Percentiles rank a stretch among this genome's conserved stretches.
Conservation (phyloP, 2,888 invertebrate genomes). For the Tinea trinotella region DNA sequence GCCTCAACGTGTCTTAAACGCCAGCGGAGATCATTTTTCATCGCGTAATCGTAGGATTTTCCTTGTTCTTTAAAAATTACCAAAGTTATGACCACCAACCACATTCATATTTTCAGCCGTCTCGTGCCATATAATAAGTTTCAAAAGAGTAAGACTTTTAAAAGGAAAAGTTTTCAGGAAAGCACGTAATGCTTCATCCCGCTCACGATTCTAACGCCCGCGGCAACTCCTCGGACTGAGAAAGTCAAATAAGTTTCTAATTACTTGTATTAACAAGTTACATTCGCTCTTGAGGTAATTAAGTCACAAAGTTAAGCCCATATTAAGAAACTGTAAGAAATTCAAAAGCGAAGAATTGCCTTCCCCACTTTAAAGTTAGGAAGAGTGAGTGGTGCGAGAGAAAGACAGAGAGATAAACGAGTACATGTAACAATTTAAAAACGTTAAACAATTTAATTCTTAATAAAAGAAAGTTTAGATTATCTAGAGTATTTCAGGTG, state of each 20-base stretch:
- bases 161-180: conserved; percentile 62
- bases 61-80: conserved; percentile 50
- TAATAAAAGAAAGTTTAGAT: no score
- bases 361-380: no score
- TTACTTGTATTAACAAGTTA: conserved; percentile 72
- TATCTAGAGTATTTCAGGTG: no score
- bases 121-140: conserved; percentile 70
- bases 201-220: conserved; percentile 63
- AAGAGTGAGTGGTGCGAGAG: no score
- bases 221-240: conserved; percentile 64
- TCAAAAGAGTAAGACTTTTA: conserved; percentile 69
- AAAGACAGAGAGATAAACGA: no score
- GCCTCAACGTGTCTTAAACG: conserved; percentile 33
- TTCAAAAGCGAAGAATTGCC: no score
- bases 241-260: conserved; percentile 72
- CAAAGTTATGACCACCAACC: conserved; percentile 62
- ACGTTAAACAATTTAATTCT: no score
- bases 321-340: neutral
- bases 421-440: no score
- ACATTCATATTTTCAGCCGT: conserved; percentile 64
- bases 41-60: conserved; percentile 52
- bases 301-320: conserved; percentile 51
- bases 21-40: conserved; percentile 51
- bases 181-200: conserved; percentile 71
- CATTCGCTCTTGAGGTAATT: conserved; percentile 67